Evolutionary conservation across 2,113 vertebrate genomes (phyloP).

Genomic region (Emydura subglobosa): DNA sequence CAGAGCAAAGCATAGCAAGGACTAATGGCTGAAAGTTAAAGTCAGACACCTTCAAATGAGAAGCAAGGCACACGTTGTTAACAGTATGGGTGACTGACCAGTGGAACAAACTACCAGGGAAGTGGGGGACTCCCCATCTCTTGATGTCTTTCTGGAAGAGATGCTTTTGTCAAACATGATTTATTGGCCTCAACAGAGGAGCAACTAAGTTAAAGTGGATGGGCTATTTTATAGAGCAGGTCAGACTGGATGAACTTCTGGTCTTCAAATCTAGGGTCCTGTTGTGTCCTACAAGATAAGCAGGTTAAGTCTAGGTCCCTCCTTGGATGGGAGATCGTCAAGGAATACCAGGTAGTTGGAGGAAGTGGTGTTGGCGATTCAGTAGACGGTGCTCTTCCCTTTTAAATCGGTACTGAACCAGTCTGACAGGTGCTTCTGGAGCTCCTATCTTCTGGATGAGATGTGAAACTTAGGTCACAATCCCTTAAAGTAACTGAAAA

Average conservation of each 20-base stretch:
- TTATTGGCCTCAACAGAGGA: background rate
- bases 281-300: background rate
- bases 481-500: background rate
- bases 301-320: background rate
- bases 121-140: background rate
- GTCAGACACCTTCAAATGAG: background rate
- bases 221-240: background rate
- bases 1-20: background rate
- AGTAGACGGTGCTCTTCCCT: background rate
- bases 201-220: background rate
- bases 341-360: background rate
- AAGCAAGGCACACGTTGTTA: background rate
- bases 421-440: background rate
- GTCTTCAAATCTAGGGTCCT: background rate
- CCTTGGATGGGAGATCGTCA: background rate
- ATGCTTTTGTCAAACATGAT: background rate
- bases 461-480: background rate
- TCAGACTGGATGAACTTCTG: background rate
- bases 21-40: background rate
- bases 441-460: background rate
- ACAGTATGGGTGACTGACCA: background rate
- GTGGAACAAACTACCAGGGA: background rate
- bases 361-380: background rate
- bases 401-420: background rate
- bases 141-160: background rate